phyloP scores from a whole-genome alignment of 2,113 vertebrate species.

The Collichthys lucidus region DNA sequence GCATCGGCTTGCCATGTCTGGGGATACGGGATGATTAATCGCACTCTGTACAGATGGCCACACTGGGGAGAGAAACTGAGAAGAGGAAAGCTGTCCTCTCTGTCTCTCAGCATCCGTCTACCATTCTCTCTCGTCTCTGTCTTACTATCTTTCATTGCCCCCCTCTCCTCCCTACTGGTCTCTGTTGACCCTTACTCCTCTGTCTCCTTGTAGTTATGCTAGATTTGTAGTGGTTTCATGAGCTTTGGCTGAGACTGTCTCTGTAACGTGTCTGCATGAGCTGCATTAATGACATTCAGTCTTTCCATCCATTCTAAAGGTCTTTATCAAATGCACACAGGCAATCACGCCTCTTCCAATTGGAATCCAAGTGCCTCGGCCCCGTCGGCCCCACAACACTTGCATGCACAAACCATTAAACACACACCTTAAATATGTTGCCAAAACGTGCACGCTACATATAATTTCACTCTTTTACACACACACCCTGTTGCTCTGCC shows the following conservation, averaged over 20 bases:
- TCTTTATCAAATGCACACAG: constrained; percentile 11
- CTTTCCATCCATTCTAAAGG: background rate
- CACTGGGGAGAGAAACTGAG: constrained; percentile 59
- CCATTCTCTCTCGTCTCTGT: constrained; percentile 26
- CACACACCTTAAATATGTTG: background rate
- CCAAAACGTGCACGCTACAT: background rate
- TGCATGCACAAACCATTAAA: constrained; percentile 13
- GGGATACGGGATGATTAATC: constrained; percentile 79
- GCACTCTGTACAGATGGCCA: constrained; percentile 76
- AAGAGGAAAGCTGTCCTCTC: constrained; percentile 58
- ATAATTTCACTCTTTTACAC: background rate
- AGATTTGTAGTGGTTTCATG: constrained; percentile 66
- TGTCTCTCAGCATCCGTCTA: constrained; percentile 50
- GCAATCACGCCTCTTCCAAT: background rate
- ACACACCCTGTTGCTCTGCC: background rate
- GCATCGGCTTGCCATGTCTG: constrained; percentile 68
- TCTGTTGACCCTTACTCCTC: constrained; percentile 53
- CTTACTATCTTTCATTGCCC: constrained; percentile 3
- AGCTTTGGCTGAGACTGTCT: constrained; percentile 34
- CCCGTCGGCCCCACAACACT: constrained; percentile 10
- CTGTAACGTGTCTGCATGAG: constrained; percentile 44
- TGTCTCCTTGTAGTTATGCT: constrained; percentile 17
- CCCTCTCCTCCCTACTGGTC: constrained; percentile 23
- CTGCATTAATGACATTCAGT: constrained; percentile 48
- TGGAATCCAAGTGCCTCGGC: background rate